These are phyloP conservation scores for Cerastoderma edule DNA, from an alignment of 2,888 invertebrate genomes.

Conservation along the genomic window DNA sequence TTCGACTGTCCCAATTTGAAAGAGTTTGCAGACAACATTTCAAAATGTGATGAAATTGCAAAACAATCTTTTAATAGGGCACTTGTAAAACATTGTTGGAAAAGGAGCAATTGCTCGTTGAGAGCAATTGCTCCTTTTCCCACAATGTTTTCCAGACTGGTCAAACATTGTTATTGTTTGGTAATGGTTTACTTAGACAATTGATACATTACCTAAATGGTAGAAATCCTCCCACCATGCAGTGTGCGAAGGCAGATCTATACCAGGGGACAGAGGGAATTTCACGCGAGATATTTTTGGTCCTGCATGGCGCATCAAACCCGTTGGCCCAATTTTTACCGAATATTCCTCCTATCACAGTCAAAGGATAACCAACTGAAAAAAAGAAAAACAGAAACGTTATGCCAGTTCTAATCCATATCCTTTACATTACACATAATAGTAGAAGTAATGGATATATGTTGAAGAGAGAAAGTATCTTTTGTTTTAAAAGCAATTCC, in stretches of 20 bases:
- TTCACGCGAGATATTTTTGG: slow-evolving; percentile 85
- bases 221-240: slow-evolving; percentile 85
- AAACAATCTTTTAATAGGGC: background rate
- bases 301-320: slow-evolving; percentile 85
- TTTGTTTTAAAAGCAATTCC: no score
- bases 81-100: no score
- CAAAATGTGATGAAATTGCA: background rate
- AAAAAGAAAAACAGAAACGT: background rate
- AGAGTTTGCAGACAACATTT: background rate
- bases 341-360: slow-evolving; percentile 85
- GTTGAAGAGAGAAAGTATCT: no score
- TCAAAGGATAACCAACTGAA: slow-evolving; percentile 85
- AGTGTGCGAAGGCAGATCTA: slow-evolving; percentile 83
- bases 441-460: no score
- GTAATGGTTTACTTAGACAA: no score
- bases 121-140: background rate
- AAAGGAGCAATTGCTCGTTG: background rate
- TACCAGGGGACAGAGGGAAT: slow-evolving; percentile 85
- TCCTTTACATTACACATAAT: no score
- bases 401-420: no score
- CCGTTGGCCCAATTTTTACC: slow-evolving; percentile 84
- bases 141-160: no score
- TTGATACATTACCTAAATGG: slow-evolving; percentile 86
- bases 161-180: no score
- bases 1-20: no score